Percentiles rank a stretch among this genome's conserved stretches.
Conservation (phyloP, 2,113 vertebrate genomes). For the Brienomyrus brachyistius region DNA sequence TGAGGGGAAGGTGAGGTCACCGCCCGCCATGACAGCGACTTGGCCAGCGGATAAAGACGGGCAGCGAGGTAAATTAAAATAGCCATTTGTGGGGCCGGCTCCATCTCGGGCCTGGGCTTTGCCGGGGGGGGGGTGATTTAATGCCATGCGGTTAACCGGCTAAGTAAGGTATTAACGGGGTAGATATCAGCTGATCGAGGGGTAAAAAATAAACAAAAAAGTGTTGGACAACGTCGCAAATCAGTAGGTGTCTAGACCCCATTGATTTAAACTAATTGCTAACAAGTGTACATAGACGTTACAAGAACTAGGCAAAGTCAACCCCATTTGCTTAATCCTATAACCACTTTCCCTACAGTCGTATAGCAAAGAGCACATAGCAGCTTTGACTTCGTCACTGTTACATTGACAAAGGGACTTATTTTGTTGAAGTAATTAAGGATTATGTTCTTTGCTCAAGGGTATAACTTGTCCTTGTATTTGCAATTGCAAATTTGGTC, state of each 20-base stretch:
- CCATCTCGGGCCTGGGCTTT: conserved; percentile 13
- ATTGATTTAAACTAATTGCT: conserved; percentile 27
- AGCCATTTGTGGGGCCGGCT: conserved; percentile 22
- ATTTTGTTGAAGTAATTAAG: conserved; percentile 6
- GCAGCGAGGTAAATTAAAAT: conserved; percentile 32
- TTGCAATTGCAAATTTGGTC: background rate
- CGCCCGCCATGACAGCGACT: conserved; percentile 24
- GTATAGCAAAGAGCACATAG: background rate
- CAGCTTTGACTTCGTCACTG: background rate
- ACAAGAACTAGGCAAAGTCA: background rate
- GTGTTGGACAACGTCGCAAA: background rate
- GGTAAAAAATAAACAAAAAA: background rate
- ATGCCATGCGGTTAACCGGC: conserved; percentile 4
- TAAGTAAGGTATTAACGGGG: background rate
- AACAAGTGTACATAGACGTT: conserved; percentile 17
- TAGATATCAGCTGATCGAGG: background rate
- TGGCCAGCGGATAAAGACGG: conserved; percentile 22
- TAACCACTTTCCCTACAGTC: background rate
- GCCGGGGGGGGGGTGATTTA: conserved; percentile 10
- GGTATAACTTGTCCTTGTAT: conserved; percentile 4
- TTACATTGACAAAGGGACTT: conserved; percentile 7
- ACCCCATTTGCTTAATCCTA: background rate
- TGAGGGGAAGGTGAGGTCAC: conserved; percentile 26
- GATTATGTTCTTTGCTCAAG: conserved; percentile 13
- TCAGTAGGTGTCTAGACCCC: background rate